Evolutionary conservation across 2,797 vertebrate genomes (phyloP), one percentile per base, ranked within the genome.

Genomic region (Melanotaenia parkinsoni): DNA sequence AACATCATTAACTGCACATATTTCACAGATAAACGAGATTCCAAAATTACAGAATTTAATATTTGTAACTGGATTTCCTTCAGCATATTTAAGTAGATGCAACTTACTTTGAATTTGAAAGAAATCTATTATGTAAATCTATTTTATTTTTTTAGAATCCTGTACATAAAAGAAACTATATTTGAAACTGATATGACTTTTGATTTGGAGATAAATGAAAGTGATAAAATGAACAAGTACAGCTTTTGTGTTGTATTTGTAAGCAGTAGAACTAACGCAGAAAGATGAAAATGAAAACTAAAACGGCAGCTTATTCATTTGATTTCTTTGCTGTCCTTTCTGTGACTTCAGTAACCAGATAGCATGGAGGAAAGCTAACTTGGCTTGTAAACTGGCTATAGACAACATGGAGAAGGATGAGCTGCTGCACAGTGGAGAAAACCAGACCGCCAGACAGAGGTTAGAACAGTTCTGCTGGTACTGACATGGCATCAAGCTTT

Each of bases 321-420:
- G 13, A 1, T 61, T 14, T 13, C 47, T 30, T 5, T 69, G 1
- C 51, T 35, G 12, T 26, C 26, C 30, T 51, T 35, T 45, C 26
- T 82, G 53, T 70, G 38, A 32, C 64, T 76, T 20, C 89, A 99
- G 98, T 94, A 99, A 98, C 80, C 98, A 98, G 95, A 96, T 95
- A 3, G 96, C 95, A 0, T 99, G 98, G 98, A 96, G 97, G 85
- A 99, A 98, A 80, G 95, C 97, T 32, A 99, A 98, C 84, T 91
- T 99, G 63, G 96, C 97, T 1, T 98, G 96, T 89, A 98, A 97
- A 91, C 93, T 96, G 57, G 93, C 96, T 53, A 97, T 98, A 7
- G 97, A 99, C 93, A 95, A 95, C 85, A 86, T 93, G 58, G 97
- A 98, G 91, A 98, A 97, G 80, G 95, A 97, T n/a, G 95, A 97